phyloP scores from a whole-genome alignment of 2,113 vertebrate species.

The Calonectris borealis region DNA sequence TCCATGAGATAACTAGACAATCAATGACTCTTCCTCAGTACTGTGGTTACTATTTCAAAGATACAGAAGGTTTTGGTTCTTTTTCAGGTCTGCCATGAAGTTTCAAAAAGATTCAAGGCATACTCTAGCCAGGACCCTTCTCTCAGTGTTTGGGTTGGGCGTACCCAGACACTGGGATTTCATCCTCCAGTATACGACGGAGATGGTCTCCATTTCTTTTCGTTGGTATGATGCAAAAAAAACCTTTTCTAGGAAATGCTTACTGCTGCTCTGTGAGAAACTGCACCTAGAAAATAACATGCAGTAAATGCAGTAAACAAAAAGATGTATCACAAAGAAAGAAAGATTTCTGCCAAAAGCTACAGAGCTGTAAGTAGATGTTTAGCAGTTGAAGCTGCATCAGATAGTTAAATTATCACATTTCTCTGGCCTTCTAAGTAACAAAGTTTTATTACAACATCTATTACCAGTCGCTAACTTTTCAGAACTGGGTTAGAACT shows the following conservation, averaged over 20 bases:
- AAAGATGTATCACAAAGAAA: background rate
- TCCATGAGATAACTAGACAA: background rate
- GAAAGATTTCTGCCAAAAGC: background rate
- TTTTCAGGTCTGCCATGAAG: background rate
- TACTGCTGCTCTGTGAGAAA: background rate
- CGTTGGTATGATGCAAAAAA: background rate
- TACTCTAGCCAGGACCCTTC: accelerated
- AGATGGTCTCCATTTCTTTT: background rate
- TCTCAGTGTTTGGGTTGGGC: background rate
- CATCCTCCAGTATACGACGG: background rate
- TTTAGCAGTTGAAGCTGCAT: background rate
- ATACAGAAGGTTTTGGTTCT: background rate
- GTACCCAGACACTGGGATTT: background rate
- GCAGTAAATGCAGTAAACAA: background rate
- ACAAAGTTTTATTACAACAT: background rate
- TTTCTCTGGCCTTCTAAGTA: background rate
- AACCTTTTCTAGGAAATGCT: background rate
- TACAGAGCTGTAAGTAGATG: background rate
- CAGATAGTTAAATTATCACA: background rate
- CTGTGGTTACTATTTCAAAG: background rate
- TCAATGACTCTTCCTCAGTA: background rate
- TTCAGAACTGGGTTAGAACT: background rate
- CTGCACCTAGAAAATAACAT: background rate
- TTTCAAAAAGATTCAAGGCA: background rate
- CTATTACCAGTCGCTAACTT: background rate